Evolutionary conservation across 2,888 invertebrate species (phyloP).

Genomic region (Prenolepis imparis): DNA sequence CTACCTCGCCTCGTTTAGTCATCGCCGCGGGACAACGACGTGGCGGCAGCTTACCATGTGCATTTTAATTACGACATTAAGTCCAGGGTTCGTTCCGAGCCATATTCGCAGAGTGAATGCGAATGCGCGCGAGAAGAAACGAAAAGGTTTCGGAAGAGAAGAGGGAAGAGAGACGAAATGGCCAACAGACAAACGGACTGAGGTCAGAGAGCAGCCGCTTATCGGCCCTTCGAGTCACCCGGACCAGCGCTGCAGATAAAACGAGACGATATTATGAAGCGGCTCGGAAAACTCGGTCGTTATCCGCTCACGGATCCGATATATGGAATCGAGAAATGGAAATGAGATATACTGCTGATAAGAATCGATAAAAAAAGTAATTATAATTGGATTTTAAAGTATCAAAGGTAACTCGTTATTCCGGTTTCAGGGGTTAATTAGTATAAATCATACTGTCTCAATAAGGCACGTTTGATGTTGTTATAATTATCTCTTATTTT

Average conservation of each 20-base stretch:
- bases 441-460: not conserved
- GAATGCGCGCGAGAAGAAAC: constrained; percentile 44
- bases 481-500: not conserved
- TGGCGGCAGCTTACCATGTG: constrained; percentile 80
- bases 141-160: constrained; percentile 12
- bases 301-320: constrained; percentile 5
- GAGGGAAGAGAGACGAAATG: constrained; percentile 46
- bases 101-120: constrained; percentile 56
- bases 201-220: constrained; percentile 38
- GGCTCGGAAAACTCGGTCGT: not conserved
- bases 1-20: constrained; percentile 72
- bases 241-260: constrained; percentile 9
- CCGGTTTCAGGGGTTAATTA: not conserved
- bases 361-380: constrained; percentile 11
- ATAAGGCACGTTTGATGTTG: not conserved
- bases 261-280: not conserved
- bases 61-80: constrained; percentile 83
- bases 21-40: constrained; percentile 77
- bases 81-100: constrained; percentile 74
- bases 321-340: not conserved
- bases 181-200: constrained; percentile 39
- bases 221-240: constrained; percentile 24
- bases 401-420: not conserved
- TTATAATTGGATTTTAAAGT: constrained; percentile 1
- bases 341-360: not conserved